A percentile compares a stretch with the other conserved stretches of the same genome.
These are phyloP conservation scores for Latrodectus hesperus DNA, from an alignment of 2,888 invertebrate species.

Conservation along the genomic window DNA sequence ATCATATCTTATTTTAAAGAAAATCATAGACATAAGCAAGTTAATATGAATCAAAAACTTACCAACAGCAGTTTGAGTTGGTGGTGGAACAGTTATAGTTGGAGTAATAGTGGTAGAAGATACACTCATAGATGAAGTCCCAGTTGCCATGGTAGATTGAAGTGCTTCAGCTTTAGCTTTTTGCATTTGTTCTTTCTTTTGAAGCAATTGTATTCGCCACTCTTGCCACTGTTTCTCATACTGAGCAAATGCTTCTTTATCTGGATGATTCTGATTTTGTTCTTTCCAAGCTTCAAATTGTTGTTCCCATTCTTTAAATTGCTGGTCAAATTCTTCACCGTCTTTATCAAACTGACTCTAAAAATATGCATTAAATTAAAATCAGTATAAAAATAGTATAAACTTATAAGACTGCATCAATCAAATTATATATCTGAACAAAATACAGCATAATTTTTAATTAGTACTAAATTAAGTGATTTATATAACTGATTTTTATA, in stretches of 20 bases:
- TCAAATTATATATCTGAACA: neutral
- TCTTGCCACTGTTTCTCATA: conserved; percentile 76
- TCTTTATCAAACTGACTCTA: conserved; percentile 55
- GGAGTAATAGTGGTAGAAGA: neutral
- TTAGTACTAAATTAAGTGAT: neutral
- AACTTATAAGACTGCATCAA: neutral
- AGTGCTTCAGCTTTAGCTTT: conserved; percentile 46
- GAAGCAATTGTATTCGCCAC: conserved; percentile 70
- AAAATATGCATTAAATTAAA: neutral
- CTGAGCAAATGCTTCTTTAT: conserved; percentile 75
- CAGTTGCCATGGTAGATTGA: conserved; percentile 12
- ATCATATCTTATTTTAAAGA: too few species aligned
- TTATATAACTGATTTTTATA: neutral
- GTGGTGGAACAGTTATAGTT: too few species aligned
- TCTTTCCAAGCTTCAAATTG: conserved; percentile 76
- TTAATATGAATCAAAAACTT: too few species aligned
- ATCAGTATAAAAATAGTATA: too few species aligned
- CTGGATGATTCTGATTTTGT: conserved; percentile 76
- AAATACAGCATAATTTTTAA: neutral
- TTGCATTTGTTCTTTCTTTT: conserved; percentile 69
- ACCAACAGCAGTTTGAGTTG: too few species aligned
- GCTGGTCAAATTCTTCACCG: conserved; percentile 71
- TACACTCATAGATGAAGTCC: conserved; percentile 8
- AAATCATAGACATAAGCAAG: too few species aligned
- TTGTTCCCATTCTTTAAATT: conserved; percentile 75